phyloP scores from a whole-genome alignment of 2,797 vertebrate genomes.

The Erpetoichthys calabaricus region DNA sequence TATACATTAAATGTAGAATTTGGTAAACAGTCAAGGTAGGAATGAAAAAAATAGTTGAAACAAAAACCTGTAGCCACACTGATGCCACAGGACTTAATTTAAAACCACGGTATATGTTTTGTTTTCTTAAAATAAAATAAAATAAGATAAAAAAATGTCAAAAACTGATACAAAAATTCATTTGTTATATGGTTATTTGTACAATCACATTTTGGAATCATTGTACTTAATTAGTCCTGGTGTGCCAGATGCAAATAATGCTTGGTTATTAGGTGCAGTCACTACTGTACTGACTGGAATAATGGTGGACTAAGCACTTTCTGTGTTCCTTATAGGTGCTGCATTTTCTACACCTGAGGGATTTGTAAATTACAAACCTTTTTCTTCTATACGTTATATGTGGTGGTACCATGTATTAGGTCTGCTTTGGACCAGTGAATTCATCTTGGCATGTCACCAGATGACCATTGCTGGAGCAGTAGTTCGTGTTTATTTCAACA shows the following conservation, averaged over 20 bases:
- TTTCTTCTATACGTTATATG: constrained; percentile 46
- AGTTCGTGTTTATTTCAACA: constrained; percentile 47
- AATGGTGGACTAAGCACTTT: not conserved
- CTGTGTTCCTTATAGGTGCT: constrained; percentile 33
- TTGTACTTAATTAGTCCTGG: too few relatives aligned
- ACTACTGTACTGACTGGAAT: not conserved
- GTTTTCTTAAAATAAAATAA: too few relatives aligned
- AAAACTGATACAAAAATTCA: too few relatives aligned
- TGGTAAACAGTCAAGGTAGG: too few relatives aligned
- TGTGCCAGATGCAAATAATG: not conserved
- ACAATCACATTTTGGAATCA: too few relatives aligned
- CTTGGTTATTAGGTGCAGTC: not conserved
- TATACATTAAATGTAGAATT: too few relatives aligned
- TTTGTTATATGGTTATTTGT: too few relatives aligned
- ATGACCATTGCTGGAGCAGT: constrained; percentile 44
- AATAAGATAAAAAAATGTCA: too few relatives aligned
- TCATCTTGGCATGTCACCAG: constrained; percentile 54
- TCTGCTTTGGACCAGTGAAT: constrained; percentile 57
- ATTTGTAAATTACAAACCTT: constrained; percentile 44
- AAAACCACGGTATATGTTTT: too few relatives aligned
- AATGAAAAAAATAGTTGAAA: too few relatives aligned
- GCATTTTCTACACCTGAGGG: constrained; percentile 33
- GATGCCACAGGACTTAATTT: too few relatives aligned
- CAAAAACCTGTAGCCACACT: too few relatives aligned
- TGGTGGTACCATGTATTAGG: constrained; percentile 57